Base-by-base conservation (phyloP, 1,140 invertebrate species). In the Drosophila athabasca region DNA sequence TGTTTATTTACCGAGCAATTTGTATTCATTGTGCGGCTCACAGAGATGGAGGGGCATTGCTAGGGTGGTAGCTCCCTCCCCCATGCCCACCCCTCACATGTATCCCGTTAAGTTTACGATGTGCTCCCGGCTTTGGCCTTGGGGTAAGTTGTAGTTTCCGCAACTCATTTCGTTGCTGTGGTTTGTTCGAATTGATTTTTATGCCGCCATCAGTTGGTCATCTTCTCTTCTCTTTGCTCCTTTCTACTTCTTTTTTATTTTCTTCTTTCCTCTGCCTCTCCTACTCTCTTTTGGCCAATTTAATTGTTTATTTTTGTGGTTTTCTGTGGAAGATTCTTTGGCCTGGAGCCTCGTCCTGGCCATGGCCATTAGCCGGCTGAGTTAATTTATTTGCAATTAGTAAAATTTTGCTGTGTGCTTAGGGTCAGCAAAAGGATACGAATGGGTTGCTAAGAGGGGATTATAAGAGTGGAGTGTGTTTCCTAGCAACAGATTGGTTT, bases 331-430 rank as follows among this genome's bases (percentile, higher is more conserved):
- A 26, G 31, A 58, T 48, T 48, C 53, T 71, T 50, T 35, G 69
- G 69, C 69, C 62, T 17, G 24, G 52, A 22, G 19, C 45, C 17
- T 0, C 1, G 29, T 19, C 17, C 17, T 19, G 35, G 13, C 19
- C 15, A 29, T 15, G 50, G 46, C 54, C 66, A 71, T 60, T 71
- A 70, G 67, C 60, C 31, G 67, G 62, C 75, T 55, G 62, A 73
- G 79, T 83, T 84, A 88, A 88, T 88, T 88, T 88, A 88, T 88
- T 88, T 88, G 83, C 83, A 88, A 88, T 88, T 88, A 88, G 83
- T 68, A 31, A 58, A 60, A 62, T 60, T 49, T 66, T 54, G 3
- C 51, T 64, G 11, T 9, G 15, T 52, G 45, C 11, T 44, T 13
- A 22, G 2, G 43, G 26, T 68, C 15, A 9, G 15, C 13, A 31